Evolutionary conservation across 1,140 invertebrate genomes (phyloP).

Genomic region (Tetraneura akinire): DNA sequence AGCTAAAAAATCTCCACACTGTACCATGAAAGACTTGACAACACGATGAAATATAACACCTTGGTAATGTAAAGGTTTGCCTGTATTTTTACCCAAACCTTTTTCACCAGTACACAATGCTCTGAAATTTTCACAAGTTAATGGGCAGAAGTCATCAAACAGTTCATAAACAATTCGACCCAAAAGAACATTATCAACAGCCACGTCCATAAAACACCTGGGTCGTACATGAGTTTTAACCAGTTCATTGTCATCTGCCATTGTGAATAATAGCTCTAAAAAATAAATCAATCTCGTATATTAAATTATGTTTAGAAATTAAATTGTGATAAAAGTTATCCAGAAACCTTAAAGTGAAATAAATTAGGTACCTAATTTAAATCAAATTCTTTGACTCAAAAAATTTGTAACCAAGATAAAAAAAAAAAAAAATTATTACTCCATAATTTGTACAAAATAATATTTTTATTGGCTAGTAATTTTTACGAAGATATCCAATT

Average conservation of each 20-base stretch:
- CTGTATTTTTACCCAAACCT: constrained; percentile 72
- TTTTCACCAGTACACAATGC: constrained; percentile 88
- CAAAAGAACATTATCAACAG: constrained; percentile 81
- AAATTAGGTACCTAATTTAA: no score
- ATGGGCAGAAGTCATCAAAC: constrained; percentile 88
- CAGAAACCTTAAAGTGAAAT: no score
- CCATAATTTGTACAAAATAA: no score
- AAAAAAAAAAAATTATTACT: no score
- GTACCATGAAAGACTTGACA: constrained; percentile 91
- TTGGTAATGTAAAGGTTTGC: constrained; percentile 71
- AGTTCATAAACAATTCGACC: constrained; percentile 94
- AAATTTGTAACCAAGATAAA: no score
- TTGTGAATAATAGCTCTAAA: not conserved
- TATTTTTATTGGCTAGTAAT: no score
- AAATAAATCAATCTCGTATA: no score
- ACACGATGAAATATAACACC: constrained; percentile 86
- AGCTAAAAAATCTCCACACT: constrained; percentile 84
- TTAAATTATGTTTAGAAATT: no score
- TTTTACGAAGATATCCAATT: no score
- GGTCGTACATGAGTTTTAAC: constrained; percentile 58
- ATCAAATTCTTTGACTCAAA: no score
- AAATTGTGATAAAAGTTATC: no score
- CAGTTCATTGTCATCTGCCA: not conserved
- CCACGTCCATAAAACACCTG: constrained; percentile 88
- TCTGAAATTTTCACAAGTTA: constrained; percentile 93